Conservation (phyloP, 2,797 vertebrate genomes). For the Apogon hyalosoma region DNA sequence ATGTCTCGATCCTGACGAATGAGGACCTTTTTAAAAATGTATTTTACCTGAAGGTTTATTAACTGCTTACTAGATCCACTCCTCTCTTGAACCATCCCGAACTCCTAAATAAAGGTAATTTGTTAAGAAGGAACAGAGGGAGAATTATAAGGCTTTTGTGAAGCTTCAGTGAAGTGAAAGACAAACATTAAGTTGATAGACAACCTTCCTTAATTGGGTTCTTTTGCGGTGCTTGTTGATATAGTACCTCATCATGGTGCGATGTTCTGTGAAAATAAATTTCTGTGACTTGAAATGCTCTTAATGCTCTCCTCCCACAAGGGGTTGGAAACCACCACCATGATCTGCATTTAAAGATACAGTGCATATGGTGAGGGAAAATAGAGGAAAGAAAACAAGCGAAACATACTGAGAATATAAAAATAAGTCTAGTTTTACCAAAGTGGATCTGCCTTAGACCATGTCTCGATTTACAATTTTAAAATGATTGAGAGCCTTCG, state of each 20-base stretch:
- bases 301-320: not conserved
- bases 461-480: too few relatives aligned
- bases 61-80: not conserved
- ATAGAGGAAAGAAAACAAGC: not conserved
- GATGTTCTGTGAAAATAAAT: slow-evolving; percentile 59
- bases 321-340: not conserved
- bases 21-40: not conserved
- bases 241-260: slow-evolving; percentile 37
- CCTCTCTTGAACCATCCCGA: not conserved
- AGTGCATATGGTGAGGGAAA: too few relatives aligned
- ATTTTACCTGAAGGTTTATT: not conserved
- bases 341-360: not conserved
- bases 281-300: slow-evolving; percentile 47
- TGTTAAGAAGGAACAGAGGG: slow-evolving; percentile 5
- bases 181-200: slow-evolving; percentile 56
- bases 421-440: too few relatives aligned
- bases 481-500: too few relatives aligned
- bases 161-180: slow-evolving; percentile 11
- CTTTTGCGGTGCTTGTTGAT: slow-evolving; percentile 59
- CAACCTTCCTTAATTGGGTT: slow-evolving; percentile 65
- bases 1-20: not conserved
- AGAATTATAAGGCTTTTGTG: slow-evolving; percentile 18
- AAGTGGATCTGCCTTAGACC: too few relatives aligned
- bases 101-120: not conserved
- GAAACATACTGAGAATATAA: not conserved